Conservation (phyloP, 2,888 invertebrate genomes). For the Diadegma fenestrale region DNA sequence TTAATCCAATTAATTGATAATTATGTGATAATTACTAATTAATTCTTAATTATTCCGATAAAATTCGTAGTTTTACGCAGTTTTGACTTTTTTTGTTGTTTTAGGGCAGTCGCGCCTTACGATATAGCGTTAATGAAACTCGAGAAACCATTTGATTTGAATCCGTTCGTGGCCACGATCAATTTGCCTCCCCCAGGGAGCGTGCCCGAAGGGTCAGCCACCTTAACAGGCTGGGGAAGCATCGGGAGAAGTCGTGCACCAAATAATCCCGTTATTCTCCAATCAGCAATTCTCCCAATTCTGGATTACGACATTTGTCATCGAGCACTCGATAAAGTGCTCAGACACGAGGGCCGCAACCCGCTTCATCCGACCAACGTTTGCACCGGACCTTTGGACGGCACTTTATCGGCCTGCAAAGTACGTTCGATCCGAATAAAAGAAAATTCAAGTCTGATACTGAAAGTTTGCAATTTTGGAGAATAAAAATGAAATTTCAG, state of each 20-base stretch:
- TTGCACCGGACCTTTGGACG: slow-evolving; percentile 77
- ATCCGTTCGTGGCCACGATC: slow-evolving; percentile 81
- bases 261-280: slow-evolving; percentile 79
- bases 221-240: slow-evolving; percentile 86
- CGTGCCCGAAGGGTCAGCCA: slow-evolving; percentile 78
- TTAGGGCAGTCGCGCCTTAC: slow-evolving; percentile 82
- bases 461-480: background rate
- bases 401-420: slow-evolving; percentile 74
- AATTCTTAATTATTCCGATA: too few relatives aligned
- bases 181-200: slow-evolving; percentile 79
- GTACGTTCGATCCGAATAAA: slow-evolving; percentile 61
- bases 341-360: slow-evolving; percentile 72
- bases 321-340: slow-evolving; percentile 68
- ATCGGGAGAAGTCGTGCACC: slow-evolving; percentile 72
- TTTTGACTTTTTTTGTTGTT: slow-evolving; percentile 46
- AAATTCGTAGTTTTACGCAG: background rate
- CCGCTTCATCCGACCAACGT: slow-evolving; percentile 76
- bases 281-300: slow-evolving; percentile 77
- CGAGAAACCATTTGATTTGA: slow-evolving; percentile 77
- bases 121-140: slow-evolving; percentile 86
- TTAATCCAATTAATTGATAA: too few relatives aligned
- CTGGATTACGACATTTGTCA: slow-evolving; percentile 75
- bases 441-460: background rate
- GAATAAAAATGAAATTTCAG: background rate
- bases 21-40: too few relatives aligned